Base-by-base conservation (phyloP, 2,797 vertebrate species). In the Pantherophis vulpinus region DNA sequence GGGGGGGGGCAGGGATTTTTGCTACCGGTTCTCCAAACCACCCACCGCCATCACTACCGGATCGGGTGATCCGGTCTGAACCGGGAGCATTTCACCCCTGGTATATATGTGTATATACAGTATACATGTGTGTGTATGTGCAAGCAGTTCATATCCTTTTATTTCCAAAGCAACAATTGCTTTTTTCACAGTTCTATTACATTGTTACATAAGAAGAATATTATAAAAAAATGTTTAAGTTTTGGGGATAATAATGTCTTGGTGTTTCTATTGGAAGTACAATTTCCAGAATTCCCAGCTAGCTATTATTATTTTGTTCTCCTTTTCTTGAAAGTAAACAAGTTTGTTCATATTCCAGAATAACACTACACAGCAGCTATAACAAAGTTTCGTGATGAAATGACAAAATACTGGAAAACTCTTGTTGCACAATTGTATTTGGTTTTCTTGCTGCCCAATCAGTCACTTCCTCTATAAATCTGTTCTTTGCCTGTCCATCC, bases 401-500 rank as follows among this genome's bases (percentile, higher is more conserved):
- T 1, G 23, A 16, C 90, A 18, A 18, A 88, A 95, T 95, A 55
- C 74, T 95, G 60, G 86, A 96, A 93, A 93, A 14, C 92, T 92
- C 94, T 60, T 94, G 87, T 88, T 96, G 79, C 94, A 86, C 93
- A 74, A 0, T 93, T 91, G 89, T 93, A 55, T 93, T 89, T 91
- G 60, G 56, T 61, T 56, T 66, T 94, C 93, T 87, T 87, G 86
- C 88, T 95, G 95, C 94, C 94, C 93, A 91, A 87, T 93, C 86
- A 27, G 56, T 92, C 89, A 63, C 92, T 96, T 97, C 93, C 87
- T 91, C 93, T 94, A 94, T 88, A 86, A 92, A 86, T 93, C 92
- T 86, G 79, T 0, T 58, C 94, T 93, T 96, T 95, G 88, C 93
- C 61, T 94, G 92, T 92, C 94, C 86, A 91, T 88, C 61, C 89